Base-by-base conservation (phyloP, 1,140 invertebrate species). In the Sinonovacula constricta region DNA sequence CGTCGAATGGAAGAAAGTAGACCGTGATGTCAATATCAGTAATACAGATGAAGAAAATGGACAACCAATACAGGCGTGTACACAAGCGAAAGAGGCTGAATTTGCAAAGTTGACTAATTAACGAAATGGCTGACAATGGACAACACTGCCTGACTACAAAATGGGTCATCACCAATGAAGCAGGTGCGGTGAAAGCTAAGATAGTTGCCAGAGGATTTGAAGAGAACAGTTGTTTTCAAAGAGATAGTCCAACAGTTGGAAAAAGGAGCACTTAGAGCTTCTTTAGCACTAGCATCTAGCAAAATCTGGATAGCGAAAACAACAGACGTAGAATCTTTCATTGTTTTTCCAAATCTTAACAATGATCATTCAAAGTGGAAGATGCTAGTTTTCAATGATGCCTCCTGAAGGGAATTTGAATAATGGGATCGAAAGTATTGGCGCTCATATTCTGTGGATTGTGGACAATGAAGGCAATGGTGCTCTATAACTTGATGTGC, bases 161-260 rank as follows among this genome's bases (percentile, higher is more conserved):
- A 45, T 79, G 68, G 77, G 62, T 79, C 1, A 33, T 70, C 1
- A 49, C 30, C 22, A 34, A 31, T 26, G 62, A 79, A 63, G 54
- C 39, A 57, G 59, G 53, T 3, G 62, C 59, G 28, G 30, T 51
- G 4, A 56, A 79, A 63, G 53, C 34, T 39, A n/a, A 34, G 33
- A n/a, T 72, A 59, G 79, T 80, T 34, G 76, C 49, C 0, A 2
- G 70, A 15, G 80, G 72, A 4, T 81, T 78, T 67, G 80, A 81
- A 62, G 80, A 71, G 70, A 26, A 71, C 15, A 28, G 7, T 18
- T n/a, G 3, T 36, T 39, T 81, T 36, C 39, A n/a, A 1, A 75
- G 22, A 33, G 70, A 75, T 33, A 74, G 62, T 65, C 70, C 57
- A 34, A 80, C 79, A 24, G 72, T 77, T n/a, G 59, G 71, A 5